Evolutionary conservation across 2,888 invertebrate species (phyloP), one percentile per base, ranked within the genome.

Genomic region (Limnephilus auricula): DNA sequence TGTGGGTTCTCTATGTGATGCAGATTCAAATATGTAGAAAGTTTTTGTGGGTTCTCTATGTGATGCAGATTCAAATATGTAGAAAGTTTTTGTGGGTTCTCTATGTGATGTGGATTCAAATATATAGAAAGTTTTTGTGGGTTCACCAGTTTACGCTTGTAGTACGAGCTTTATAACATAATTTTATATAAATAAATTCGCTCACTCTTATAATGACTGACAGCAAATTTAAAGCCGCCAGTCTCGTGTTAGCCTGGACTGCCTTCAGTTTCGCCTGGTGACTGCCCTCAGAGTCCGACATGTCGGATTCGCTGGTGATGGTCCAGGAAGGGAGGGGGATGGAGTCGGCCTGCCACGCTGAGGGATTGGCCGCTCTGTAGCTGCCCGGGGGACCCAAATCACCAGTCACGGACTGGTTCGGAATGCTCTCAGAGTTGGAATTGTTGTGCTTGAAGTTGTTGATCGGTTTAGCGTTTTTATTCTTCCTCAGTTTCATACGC

Each of bases 221-320:
- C 37, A 97, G 95, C 89, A 97, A 94, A 93, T 96, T 96, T 0
- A 97, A 95, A 12, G 98, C 97, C 93, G 97, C 96, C 93, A 97
- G 96, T 85, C 98, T 96, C 2, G 98, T 96, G 95, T 97, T 97
- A 25, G 97, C 96, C 94, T 96, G 96, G 79, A 96, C 94, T 13
- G 95, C 95, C 91, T 95, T 94, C 50, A 96, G 93, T 93, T 95
- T 96, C n/a, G 95, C 95, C 92, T 96, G 96, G 85, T 95, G 95
- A 32, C 95, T 95, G 90, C 94, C 95, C 94, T 97, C 97, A 0
- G 96, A 95, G 94, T 97, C 97, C 0, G 97, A 97, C 94, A 96
- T 96, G 94, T 97, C 97, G 0, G 97, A 97, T 93, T 97, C 97
- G 93, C 97, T 97, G 0, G 97, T 97, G 93, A 96, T 94, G 0